phyloP scores from a whole-genome alignment of 23 tunicate species.

The Botrylloides violaceus region DNA sequence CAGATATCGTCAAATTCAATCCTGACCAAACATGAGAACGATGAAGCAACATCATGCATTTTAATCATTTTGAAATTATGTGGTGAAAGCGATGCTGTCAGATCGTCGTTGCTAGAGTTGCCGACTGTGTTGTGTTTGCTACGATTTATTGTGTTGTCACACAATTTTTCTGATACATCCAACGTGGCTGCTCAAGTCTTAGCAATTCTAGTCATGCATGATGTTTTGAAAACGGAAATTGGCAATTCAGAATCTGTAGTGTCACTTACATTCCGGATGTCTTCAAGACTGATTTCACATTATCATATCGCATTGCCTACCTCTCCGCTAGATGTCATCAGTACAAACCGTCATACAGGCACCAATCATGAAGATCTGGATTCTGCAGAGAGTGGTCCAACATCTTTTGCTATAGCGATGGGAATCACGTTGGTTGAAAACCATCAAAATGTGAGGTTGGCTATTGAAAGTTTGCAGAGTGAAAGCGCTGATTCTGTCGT shows the following conservation, averaged over 20 bases:
- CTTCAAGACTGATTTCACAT: constrained; percentile 47
- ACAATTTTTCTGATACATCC: constrained; percentile 27
- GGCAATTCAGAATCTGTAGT: neutral
- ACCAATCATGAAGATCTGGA: constrained; percentile 31
- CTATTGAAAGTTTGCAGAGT: neutral
- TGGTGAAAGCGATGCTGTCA: neutral
- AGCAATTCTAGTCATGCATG: constrained; percentile 59
- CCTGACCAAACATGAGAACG: constrained; percentile 49
- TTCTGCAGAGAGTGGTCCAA: constrained; percentile 43
- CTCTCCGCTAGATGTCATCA: constrained; percentile 60
- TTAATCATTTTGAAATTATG: neutral
- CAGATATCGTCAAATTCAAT: constrained; percentile 34
- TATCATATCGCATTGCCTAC: constrained; percentile 79
- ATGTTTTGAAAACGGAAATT: constrained; percentile 28
- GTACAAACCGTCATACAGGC: constrained; percentile 47
- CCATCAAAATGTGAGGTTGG: neutral
- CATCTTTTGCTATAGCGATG: constrained; percentile 35
- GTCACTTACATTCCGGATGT: constrained; percentile 44
- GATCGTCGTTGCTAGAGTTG: neutral
- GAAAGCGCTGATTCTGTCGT: constrained; percentile 17
- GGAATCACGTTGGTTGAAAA: neutral
- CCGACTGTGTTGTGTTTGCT: constrained; percentile 27
- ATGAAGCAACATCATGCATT: constrained; percentile 45
- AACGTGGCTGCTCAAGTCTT: constrained; percentile 38
- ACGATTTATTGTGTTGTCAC: constrained; percentile 43